Conservation (phyloP, 2,888 invertebrate species). For the Germaria angustata region DNA sequence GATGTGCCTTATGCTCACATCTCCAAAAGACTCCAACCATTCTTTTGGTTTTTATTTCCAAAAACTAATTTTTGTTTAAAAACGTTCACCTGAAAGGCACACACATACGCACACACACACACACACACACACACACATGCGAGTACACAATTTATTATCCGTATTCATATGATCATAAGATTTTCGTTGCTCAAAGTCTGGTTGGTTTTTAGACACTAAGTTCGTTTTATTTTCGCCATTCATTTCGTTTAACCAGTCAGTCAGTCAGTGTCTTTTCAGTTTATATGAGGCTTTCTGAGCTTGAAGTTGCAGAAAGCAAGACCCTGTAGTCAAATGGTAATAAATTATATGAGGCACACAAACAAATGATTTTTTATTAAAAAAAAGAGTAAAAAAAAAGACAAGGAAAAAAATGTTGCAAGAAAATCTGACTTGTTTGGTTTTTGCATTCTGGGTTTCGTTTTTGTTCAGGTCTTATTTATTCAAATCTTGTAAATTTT, state of each 20-base stretch:
- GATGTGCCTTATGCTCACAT: slow-evolving; percentile 30
- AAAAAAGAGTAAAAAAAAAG: no score
- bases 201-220: slow-evolving; percentile 44
- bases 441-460: slow-evolving; percentile 40
- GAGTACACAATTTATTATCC: not conserved
- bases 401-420: not conserved
- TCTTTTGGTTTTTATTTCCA: not conserved
- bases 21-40: not conserved
- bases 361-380: not conserved
- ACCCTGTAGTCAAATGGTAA: slow-evolving; percentile 67
- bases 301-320: slow-evolving; percentile 54
- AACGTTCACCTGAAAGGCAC: slow-evolving; percentile 25
- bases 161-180: not conserved
- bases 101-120: not conserved
- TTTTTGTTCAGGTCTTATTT: not conserved
- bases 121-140: no score
- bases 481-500: slow-evolving; percentile 27
- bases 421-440: slow-evolving; percentile 41
- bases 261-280: slow-evolving; percentile 44
- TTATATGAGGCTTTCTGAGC: not conserved
- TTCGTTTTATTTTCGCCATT: not conserved
- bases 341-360: slow-evolving; percentile 57
- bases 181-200: slow-evolving; percentile 52
- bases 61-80: not conserved
- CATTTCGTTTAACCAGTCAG: slow-evolving; percentile 27